These are phyloP conservation scores for Corythornis cristatus DNA, from an alignment of 2,113 vertebrate genomes.

Conservation along the genomic window DNA sequence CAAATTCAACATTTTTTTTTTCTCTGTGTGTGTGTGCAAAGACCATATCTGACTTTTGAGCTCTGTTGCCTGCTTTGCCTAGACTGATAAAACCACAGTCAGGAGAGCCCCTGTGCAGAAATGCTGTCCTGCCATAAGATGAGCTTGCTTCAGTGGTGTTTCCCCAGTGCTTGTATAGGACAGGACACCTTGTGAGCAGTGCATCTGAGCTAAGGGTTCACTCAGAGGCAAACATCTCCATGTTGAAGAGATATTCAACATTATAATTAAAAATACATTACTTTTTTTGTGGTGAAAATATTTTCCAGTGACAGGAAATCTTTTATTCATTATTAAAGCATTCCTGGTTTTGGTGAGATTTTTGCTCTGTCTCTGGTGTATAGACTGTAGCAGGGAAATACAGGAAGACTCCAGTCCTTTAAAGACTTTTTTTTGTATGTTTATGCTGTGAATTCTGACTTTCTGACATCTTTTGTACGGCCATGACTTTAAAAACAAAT, in stretches of 20 bases:
- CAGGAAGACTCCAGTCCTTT: neutral
- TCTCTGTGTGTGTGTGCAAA: neutral
- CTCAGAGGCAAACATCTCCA: neutral
- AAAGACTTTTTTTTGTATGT: neutral
- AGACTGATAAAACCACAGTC: neutral
- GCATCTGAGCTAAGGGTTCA: neutral
- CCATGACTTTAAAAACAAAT: neutral
- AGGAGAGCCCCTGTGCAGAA: neutral
- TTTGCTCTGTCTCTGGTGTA: constrained; percentile 20
- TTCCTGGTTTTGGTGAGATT: constrained; percentile 24
- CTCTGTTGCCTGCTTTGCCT: neutral
- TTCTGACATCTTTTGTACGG: neutral
- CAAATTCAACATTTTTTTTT: neutral
- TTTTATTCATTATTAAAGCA: constrained; percentile 31
- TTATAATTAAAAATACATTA: neutral
- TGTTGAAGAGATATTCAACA: neutral
- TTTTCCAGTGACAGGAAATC: neutral
- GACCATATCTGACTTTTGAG: neutral
- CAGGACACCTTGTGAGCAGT: neutral
- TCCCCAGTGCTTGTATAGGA: neutral
- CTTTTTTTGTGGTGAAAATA: constrained; percentile 3
- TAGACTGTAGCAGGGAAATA: neutral
- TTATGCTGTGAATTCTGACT: neutral
- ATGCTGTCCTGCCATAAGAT: neutral
- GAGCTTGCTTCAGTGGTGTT: neutral